A percentile compares a stretch with the other conserved stretches of the same genome.
Conservation (phyloP, 2,888 invertebrate species). For the Chloromyia formosa region DNA sequence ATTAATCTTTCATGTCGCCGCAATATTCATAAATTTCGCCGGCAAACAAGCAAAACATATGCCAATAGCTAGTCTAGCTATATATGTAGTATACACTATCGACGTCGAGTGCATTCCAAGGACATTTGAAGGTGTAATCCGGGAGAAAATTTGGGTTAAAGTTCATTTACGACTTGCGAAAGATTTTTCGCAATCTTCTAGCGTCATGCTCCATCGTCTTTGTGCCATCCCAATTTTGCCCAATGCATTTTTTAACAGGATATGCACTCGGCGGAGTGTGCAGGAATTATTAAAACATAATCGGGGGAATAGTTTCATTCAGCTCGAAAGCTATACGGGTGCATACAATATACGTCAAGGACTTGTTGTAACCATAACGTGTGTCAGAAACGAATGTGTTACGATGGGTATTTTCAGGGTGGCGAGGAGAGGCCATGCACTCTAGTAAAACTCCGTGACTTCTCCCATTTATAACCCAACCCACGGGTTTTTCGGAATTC, state of each 20-base stretch:
- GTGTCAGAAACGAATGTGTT: too few species aligned
- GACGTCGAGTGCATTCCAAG: constrained; percentile 14
- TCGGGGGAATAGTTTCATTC: constrained; percentile 30
- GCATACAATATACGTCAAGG: too few species aligned
- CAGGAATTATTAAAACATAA: constrained; percentile 32
- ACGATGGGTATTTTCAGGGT: too few species aligned
- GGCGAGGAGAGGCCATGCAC: too few species aligned
- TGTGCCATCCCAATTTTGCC: constrained; percentile 5
- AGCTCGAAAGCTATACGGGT: background rate
- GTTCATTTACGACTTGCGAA: background rate
- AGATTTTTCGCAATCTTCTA: constrained; percentile 1
- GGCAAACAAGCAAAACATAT: constrained; percentile 6
- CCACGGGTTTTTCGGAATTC: background rate
- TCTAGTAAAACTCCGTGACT: constrained; percentile 35
- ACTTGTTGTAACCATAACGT: too few species aligned
- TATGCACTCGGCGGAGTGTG: background rate
- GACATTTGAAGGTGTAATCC: constrained; percentile 33
- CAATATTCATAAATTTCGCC: background rate
- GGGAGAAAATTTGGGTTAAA: constrained; percentile 8
- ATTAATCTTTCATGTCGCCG: background rate
- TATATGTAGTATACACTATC: constrained; percentile 1
- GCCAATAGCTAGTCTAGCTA: too few species aligned
- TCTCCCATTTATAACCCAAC: constrained; percentile 7
- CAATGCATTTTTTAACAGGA: constrained; percentile 21
- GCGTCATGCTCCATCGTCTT: background rate